Conservation (phyloP, 1,140 invertebrate species). For the Pectinophora gossypiella region DNA sequence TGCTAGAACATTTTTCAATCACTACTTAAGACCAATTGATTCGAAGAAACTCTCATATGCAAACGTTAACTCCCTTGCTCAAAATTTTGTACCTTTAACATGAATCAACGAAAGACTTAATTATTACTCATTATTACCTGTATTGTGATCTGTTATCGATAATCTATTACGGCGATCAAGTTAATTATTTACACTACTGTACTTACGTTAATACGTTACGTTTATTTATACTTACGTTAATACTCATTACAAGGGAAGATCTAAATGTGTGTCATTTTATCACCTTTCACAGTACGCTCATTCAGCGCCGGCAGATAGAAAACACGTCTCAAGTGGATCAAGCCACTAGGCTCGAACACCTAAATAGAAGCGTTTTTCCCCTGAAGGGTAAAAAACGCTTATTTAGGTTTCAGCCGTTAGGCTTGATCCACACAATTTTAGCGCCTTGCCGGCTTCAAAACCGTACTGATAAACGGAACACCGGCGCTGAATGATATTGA, state of each 20-base stretch:
- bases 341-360: slow-evolving; percentile 1
- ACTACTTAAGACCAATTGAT: not conserved
- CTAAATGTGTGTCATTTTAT: too few relatives aligned
- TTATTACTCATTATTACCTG: too few relatives aligned
- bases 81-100: too few relatives aligned
- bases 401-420: slow-evolving; percentile 3
- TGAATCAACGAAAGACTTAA: not conserved
- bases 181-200: not conserved
- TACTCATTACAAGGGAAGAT: not conserved
- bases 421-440: not conserved
- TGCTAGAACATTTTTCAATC: not conserved
- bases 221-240: not conserved
- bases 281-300: not conserved
- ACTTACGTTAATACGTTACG: not conserved
- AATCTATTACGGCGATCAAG: not conserved
- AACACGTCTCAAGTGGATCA: slow-evolving; percentile 3
- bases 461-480: too few relatives aligned
- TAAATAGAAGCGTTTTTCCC: slow-evolving; percentile 2
- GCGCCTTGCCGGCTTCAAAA: not conserved
- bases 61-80: too few relatives aligned
- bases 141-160: not conserved
- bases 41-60: too few relatives aligned
- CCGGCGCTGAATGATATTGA: too few relatives aligned
- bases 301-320: not conserved
- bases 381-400: too few relatives aligned